These are phyloP conservation scores for Babylonia areolata DNA, from an alignment of 1,140 invertebrate genomes.

Conservation along the genomic window DNA sequence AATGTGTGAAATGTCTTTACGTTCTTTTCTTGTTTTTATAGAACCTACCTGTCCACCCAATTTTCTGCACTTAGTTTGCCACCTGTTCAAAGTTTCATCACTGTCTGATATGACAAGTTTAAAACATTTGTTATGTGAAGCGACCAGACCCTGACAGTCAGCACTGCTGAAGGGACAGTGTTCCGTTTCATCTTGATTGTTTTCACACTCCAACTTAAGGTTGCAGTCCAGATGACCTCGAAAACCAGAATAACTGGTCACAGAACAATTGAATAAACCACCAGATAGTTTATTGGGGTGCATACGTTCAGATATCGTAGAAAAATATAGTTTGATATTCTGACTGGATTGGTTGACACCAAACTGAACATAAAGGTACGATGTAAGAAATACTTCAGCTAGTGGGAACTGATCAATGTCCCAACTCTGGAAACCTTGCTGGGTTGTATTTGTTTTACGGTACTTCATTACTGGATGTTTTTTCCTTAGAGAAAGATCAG, in stretches of 20 bases:
- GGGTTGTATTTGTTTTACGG: neutral
- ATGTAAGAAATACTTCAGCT: neutral
- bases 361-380: neutral
- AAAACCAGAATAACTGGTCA: neutral
- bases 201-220: constrained; percentile 11
- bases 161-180: constrained; percentile 31
- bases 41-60: neutral
- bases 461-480: neutral
- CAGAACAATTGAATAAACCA: constrained; percentile 9
- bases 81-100: neutral
- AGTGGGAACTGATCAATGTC: neutral
- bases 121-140: neutral
- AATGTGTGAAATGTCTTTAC: neutral
- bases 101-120: neutral
- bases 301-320: neutral
- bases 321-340: neutral
- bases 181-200: neutral
- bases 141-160: neutral
- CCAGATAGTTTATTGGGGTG: neutral
- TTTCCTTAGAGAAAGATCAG: neutral
- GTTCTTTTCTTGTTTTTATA: neutral
- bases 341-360: neutral
- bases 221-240: constrained; percentile 1
- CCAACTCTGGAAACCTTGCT: neutral
- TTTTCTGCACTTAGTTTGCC: neutral